These are phyloP conservation scores for Oryzias melastigma DNA, from an alignment of 2,113 vertebrate genomes.

Conservation along the genomic window DNA sequence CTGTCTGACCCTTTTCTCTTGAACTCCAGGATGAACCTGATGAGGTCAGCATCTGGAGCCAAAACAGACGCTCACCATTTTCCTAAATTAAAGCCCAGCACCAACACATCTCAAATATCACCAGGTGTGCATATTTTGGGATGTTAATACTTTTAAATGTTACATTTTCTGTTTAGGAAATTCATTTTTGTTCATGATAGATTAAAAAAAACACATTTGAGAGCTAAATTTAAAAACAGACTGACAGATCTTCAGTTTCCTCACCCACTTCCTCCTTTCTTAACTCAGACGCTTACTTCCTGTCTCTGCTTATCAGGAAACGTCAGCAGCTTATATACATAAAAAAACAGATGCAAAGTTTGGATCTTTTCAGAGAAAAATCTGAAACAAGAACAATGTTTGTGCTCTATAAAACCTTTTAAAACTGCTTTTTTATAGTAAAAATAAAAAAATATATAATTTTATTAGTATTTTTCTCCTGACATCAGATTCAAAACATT, in stretches of 20 bases:
- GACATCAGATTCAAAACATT: no score
- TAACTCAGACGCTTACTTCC: conserved; percentile 33
- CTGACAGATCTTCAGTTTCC: conserved; percentile 7
- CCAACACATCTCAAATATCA: no score
- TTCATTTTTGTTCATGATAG: no score
- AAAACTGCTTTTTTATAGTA: no score
- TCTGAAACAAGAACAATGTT: not conserved
- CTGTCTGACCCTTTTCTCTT: not conserved
- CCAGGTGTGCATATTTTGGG: no score
- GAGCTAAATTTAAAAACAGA: not conserved
- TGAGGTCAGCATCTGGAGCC: not conserved
- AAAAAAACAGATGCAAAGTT: not conserved
- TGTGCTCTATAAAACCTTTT: not conserved
- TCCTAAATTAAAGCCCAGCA: no score
- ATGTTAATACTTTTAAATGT: no score
- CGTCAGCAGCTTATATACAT: conserved; percentile 1
- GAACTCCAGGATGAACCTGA: not conserved
- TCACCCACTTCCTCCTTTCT: conserved; percentile 22
- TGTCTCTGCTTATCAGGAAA: conserved; percentile 20
- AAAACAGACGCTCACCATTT: no score
- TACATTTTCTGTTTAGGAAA: no score
- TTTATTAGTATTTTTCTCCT: no score
- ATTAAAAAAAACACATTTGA: not conserved
- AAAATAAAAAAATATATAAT: no score
- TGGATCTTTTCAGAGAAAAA: not conserved